Evolutionary conservation across 2,888 invertebrate genomes (phyloP), one percentile per base, ranked within the genome.

Genomic region (Cylindroiulus punctatus): DNA sequence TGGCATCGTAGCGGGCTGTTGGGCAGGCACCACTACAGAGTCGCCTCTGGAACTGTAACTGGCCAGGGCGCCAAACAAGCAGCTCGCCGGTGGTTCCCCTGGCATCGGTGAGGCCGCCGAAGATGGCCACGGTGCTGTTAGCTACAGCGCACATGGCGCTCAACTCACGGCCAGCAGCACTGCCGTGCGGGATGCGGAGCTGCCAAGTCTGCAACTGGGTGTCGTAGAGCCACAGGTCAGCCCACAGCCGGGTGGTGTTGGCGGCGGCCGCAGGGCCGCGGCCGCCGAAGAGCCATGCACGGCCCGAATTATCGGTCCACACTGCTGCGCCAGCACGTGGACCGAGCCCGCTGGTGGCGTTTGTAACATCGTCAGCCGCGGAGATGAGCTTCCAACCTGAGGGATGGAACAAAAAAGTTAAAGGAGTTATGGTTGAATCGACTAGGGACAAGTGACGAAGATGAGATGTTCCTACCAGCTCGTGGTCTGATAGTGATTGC

Each of bases 171-270:
- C 86, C 86, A 10, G 10, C 26, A 19, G 65, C 19, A 14, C 36
- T 14, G 26, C 14, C 22, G 32, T 36, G 22, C 10, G 44, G 26
- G n/a, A 85, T 17, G 22, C 26, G 40, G 22, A 7, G 22, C 19
- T 85, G 44, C 85, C 85, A 85, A 5, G 30, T 22, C 12, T 22
- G 30, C 12, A 22, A 7, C 22, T 14, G 47, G 1, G 44, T 10
- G 32, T 86, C 32, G 82, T 82, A 86, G 8, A 32, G 19, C 86
- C 86, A 86, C 32, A 86, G 42, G 40, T 86, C 86, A 3, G 36
- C 26, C 42, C 30, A 85, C 8, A 85, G 52, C 22, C 17, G 42
- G 12, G 85, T 85, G 12, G 26, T 1, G 52, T 85, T 85, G 85
- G 22, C 10, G 22, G 22, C 52, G 1, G 47, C 26, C 1, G 12